Percentiles rank a stretch among this genome's conserved stretches.
Conservation (phyloP, 2,113 vertebrate species). For the Vanacampus margaritifer region DNA sequence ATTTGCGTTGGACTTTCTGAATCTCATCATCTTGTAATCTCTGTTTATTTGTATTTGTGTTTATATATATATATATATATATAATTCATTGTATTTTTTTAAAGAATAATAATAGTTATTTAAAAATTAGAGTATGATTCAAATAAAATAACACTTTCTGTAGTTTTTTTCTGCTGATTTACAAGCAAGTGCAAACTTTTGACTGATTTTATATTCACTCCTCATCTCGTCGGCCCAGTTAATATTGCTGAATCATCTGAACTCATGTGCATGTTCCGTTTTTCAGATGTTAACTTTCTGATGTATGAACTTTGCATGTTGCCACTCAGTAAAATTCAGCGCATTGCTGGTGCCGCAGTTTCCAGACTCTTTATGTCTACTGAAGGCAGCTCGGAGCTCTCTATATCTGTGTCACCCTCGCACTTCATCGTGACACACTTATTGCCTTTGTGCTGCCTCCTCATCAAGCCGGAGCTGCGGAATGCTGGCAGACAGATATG, state of each 20-base stretch:
- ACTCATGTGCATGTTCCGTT: slow-evolving; percentile 19
- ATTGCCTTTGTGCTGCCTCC: slow-evolving; percentile 39
- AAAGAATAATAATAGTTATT: too few species aligned
- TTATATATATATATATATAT: too few species aligned
- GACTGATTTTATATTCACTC: slow-evolving; percentile 30
- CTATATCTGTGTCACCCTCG: slow-evolving; percentile 13
- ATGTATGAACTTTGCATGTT: slow-evolving; percentile 17
- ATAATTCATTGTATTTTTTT: too few species aligned
- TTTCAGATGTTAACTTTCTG: slow-evolving; percentile 11
- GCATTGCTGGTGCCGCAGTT: slow-evolving; percentile 40
- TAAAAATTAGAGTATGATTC: neutral
- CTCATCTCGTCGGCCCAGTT: slow-evolving; percentile 21
- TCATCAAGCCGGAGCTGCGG: slow-evolving; percentile 17
- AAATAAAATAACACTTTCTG: neutral
- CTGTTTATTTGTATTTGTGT: too few species aligned
- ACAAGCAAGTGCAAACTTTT: slow-evolving; percentile 16
- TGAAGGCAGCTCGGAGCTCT: slow-evolving; percentile 23
- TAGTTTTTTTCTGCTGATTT: neutral
- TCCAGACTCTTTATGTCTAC: slow-evolving; percentile 15
- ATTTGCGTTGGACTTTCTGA: neutral
- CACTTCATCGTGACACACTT: slow-evolving; percentile 34
- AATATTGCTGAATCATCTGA: slow-evolving; percentile 33
- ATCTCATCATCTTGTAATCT: neutral
- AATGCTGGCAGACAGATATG: slow-evolving; percentile 40
- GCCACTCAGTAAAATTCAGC: slow-evolving; percentile 42